Base-by-base conservation (phyloP, 1,140 invertebrate species). In the Drosophila melanogaster region DNA sequence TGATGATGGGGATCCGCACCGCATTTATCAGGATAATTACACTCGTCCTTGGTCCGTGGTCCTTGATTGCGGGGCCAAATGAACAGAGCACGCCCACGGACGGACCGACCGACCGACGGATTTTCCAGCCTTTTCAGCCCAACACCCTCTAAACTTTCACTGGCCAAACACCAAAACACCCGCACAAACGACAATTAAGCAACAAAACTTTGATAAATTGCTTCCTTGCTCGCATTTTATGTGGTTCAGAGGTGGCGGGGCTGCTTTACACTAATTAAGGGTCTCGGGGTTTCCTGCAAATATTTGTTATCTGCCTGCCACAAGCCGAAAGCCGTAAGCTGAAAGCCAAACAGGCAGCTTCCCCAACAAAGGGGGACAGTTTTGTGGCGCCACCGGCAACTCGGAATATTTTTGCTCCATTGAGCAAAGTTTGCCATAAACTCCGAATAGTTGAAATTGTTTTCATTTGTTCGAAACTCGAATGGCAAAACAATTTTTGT, bases 131-230 rank as follows among this genome's bases (percentile, higher is more conserved):
- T 30, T 30, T 30, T 8, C 30, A 22, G 30, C 22, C 46, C 46
- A 47, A 50, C 26, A 17, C 44, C 41, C 70, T 53, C 57, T 66
- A 73, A 87, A 90, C 84, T 87, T 87, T 77, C 72, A 76, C 75
- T 81, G 57, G 65, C 38, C 64, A 69, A 57, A 77, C 77, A 73
- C 66, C 35, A 56, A 41, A 35, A 24, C 60, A 51, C 64, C 59
- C 78, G 66, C 84, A 89, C 85, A 81, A 79, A 90, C 83, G 80
- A 90, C 83, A 90, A 90, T 89, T 89, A 90, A 90, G 83, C 79
- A 86, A 87, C 87, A 90, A 90, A 87, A 90, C 87, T 87, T 90
- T 90, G 87, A 90, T 90, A 90, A 90, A 90, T 90, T 86, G 84
- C 79, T 90, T 90, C 87, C 87, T 87, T 81, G 83, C 65, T 77